These are phyloP conservation scores for Xiphophorus couchianus DNA, from an alignment of 2,113 vertebrate species.

Conservation along the genomic window DNA sequence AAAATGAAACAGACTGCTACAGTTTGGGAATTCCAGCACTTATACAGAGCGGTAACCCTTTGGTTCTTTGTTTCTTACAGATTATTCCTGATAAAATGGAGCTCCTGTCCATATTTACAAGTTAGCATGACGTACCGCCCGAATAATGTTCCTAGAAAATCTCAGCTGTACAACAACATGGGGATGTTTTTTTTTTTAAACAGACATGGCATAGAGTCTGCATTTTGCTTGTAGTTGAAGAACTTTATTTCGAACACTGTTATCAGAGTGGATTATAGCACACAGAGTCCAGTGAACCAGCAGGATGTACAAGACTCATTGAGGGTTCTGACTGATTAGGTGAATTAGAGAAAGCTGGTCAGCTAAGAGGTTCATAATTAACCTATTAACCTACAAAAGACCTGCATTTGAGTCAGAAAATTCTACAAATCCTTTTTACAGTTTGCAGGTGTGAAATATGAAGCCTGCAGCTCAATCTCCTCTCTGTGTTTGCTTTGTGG, in stretches of 20 bases:
- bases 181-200: too few species aligned
- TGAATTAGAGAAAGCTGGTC: not conserved
- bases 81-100: not conserved
- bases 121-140: not conserved
- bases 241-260: not conserved
- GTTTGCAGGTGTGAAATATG: not conserved
- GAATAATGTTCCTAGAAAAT: too few species aligned
- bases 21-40: not conserved
- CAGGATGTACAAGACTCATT: not conserved
- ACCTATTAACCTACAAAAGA: not conserved
- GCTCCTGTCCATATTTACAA: not conserved
- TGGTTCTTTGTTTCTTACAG: not conserved
- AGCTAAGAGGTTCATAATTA: not conserved
- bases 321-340: not conserved
- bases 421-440: not conserved
- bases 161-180: too few species aligned
- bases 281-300: not conserved
- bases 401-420: not conserved
- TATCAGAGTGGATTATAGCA: not conserved
- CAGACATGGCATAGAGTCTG: not conserved
- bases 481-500: not conserved
- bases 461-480: not conserved
- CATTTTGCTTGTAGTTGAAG: not conserved
- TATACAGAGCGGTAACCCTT: too few species aligned
- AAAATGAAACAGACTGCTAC: not conserved